Evolutionary conservation across 2,113 vertebrate species (phyloP).

Genomic region (Prietella phreatophila): DNA sequence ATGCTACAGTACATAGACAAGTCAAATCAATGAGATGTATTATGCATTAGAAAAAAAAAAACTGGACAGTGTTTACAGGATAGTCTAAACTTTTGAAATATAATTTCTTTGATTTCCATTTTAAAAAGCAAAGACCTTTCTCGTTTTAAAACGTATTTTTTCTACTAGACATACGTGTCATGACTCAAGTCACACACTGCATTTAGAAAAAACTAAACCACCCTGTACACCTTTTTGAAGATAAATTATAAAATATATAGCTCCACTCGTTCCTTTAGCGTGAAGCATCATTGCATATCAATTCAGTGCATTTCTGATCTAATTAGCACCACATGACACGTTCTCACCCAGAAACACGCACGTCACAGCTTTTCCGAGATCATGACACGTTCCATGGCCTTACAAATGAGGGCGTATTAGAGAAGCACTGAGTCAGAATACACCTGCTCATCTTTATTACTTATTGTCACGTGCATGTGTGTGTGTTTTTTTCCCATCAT

Average conservation of each 20-base stretch:
- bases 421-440: slow-evolving; percentile 11
- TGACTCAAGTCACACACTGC: neutral
- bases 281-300: neutral
- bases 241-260: neutral
- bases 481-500: too few species aligned
- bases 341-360: neutral
- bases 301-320: slow-evolving; percentile 18
- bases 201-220: neutral
- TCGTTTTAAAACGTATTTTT: neutral
- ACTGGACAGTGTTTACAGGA: neutral
- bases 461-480: neutral
- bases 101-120: neutral
- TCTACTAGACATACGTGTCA: neutral
- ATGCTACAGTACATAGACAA: neutral
- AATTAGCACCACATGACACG: slow-evolving; percentile 1
- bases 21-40: neutral
- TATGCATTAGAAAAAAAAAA: neutral
- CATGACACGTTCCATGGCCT: neutral
- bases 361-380: neutral
- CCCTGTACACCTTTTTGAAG: neutral
- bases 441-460: neutral
- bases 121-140: neutral
- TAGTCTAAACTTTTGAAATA: neutral
- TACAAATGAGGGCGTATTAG: neutral
- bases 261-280: neutral